These are phyloP conservation scores for Caenorhabditis uteleia DNA, from an alignment of 2,888 invertebrate genomes.

Conservation along the genomic window DNA sequence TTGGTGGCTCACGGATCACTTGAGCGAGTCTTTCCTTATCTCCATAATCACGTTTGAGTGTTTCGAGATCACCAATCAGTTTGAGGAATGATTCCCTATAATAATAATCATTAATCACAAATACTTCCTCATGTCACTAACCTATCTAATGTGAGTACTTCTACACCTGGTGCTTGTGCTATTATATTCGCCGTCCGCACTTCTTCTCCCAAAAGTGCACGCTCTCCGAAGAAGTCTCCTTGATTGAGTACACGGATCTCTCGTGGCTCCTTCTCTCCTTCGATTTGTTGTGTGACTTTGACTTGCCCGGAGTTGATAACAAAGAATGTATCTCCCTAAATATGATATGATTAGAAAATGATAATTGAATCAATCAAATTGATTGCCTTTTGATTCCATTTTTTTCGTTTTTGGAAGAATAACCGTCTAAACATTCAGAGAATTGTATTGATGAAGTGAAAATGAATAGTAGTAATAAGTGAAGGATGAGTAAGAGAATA, in stretches of 20 bases:
- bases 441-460: too few relatives aligned
- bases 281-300: conserved; percentile 70
- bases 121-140: not conserved
- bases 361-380: too few relatives aligned
- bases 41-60: conserved; percentile 80
- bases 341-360: too few relatives aligned
- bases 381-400: too few relatives aligned
- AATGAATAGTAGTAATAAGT: too few relatives aligned
- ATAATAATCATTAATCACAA: conserved; percentile 7
- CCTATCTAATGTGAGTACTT: conserved; percentile 84
- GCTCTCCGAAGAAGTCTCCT: conserved; percentile 88
- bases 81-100: conserved; percentile 78
- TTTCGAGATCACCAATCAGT: conserved; percentile 82
- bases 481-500: too few relatives aligned
- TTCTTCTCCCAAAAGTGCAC: conserved; percentile 84
- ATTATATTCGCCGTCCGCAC: conserved; percentile 86
- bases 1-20: conserved; percentile 52
- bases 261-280: conserved; percentile 74
- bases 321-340: conserved; percentile 87
- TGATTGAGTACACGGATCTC: conserved; percentile 77
- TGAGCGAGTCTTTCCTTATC: conserved; percentile 72
- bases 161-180: conserved; percentile 83
- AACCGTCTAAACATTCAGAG: too few relatives aligned
- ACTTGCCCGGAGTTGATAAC: conserved; percentile 80
- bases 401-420: too few relatives aligned